Evolutionary conservation across 2,113 vertebrate species (phyloP).

Genomic region (Heterotilapia buettikoferi): DNA sequence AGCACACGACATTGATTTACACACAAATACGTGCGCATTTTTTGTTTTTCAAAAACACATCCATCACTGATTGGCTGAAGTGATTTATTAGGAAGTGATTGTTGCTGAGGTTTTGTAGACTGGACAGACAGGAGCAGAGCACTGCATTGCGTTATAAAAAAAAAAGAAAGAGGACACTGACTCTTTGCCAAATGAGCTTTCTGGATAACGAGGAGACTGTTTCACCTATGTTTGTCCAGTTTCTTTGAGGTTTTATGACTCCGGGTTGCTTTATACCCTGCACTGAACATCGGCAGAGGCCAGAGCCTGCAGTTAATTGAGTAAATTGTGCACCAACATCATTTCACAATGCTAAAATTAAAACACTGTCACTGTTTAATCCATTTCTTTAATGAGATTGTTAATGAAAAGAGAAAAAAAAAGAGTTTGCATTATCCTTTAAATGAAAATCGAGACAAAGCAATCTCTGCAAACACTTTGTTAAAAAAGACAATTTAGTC

Average conservation of each 20-base stretch:
- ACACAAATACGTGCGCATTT: not conserved
- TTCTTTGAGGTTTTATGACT: not conserved
- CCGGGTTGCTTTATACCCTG: not conserved
- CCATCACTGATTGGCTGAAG: conserved; percentile 35
- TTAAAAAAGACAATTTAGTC: not conserved
- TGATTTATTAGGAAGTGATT: conserved; percentile 31
- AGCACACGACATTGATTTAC: conserved; percentile 35
- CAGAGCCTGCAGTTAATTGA: not conserved
- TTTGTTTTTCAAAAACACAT: conserved; percentile 10
- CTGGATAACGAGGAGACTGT: conserved; percentile 2
- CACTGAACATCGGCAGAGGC: not conserved
- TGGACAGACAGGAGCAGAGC: not conserved
- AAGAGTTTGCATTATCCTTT: not conserved
- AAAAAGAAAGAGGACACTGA: not conserved
- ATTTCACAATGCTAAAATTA: not conserved
- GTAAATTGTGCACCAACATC: not conserved
- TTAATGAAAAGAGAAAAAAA: not conserved
- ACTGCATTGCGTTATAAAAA: conserved; percentile 12
- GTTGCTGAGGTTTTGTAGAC: not conserved
- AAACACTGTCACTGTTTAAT: not conserved
- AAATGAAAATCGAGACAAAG: not conserved
- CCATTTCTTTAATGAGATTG: not conserved
- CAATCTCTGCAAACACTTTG: not conserved
- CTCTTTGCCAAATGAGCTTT: conserved; percentile 40
- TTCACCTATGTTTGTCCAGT: not conserved